These are phyloP conservation scores for Pituophis catenifer DNA, from an alignment of 2,113 vertebrate species.

Conservation along the genomic window DNA sequence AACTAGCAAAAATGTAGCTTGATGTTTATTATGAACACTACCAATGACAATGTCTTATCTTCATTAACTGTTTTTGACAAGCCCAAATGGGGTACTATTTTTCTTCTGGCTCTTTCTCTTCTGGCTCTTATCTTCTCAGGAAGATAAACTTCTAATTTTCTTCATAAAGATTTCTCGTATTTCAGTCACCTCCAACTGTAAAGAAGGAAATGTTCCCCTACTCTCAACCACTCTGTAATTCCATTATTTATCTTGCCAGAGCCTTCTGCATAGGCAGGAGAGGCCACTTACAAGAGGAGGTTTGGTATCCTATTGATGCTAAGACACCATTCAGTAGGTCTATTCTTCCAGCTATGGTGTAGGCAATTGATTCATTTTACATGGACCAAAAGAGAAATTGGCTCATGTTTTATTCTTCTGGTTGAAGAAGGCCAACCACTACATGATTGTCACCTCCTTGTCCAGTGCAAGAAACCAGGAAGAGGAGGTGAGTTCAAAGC, in stretches of 20 bases:
- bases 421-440: neutral
- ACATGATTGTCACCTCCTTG: neutral
- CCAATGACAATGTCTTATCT: neutral
- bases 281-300: neutral
- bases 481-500: no score
- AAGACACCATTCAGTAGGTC: neutral
- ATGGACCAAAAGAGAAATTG: neutral
- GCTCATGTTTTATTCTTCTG: neutral
- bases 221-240: neutral
- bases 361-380: neutral
- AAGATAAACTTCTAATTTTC: neutral
- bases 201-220: neutral
- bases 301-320: neutral
- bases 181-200: neutral
- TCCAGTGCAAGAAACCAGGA: neutral
- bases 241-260: neutral
- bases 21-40: neutral
- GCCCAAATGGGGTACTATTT: neutral
- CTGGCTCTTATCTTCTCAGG: neutral
- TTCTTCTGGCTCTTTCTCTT: neutral
- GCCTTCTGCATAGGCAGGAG: neutral
- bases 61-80: neutral
- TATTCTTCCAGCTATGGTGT: neutral
- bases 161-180: neutral
- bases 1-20: neutral